Conservation (phyloP, 1,140 invertebrate genomes). For the Branchinecta lynchi region DNA sequence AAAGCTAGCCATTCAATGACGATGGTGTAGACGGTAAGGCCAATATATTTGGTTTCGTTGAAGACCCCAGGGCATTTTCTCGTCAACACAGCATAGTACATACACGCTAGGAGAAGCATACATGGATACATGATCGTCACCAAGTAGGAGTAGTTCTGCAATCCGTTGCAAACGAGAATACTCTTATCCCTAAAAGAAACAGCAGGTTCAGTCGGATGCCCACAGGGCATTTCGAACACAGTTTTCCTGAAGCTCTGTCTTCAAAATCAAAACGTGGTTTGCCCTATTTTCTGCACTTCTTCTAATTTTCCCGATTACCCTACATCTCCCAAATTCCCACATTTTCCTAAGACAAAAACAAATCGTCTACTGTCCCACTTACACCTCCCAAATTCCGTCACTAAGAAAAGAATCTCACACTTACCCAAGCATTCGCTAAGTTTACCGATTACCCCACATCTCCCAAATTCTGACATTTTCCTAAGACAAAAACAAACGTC, state of each 20-base stretch:
- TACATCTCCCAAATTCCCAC: no score
- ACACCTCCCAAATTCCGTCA: no score
- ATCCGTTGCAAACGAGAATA: constrained; percentile 33
- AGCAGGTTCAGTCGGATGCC: neutral
- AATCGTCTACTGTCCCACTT: no score
- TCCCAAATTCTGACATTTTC: no score
- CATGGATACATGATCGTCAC: constrained; percentile 38
- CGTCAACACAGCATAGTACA: constrained; percentile 56
- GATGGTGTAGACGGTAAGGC: constrained; percentile 59
- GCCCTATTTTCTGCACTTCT: no score
- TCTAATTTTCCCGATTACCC: no score
- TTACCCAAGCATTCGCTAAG: no score
- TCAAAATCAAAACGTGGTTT: no score
- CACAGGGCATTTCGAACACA: constrained; percentile 4
- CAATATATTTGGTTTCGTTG: constrained; percentile 55
- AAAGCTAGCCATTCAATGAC: constrained; percentile 61
- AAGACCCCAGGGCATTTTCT: constrained; percentile 59
- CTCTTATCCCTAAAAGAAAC: constrained; percentile 18
- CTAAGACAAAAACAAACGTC: no score
- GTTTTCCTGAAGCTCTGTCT: neutral
- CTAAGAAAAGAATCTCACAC: no score
- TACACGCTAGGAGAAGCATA: constrained; percentile 43
- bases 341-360: no score
- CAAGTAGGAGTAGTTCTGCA: constrained; percentile 39
- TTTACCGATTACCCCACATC: no score